Conservation (phyloP, 2,888 invertebrate genomes). For the Punctoribates punctum region DNA sequence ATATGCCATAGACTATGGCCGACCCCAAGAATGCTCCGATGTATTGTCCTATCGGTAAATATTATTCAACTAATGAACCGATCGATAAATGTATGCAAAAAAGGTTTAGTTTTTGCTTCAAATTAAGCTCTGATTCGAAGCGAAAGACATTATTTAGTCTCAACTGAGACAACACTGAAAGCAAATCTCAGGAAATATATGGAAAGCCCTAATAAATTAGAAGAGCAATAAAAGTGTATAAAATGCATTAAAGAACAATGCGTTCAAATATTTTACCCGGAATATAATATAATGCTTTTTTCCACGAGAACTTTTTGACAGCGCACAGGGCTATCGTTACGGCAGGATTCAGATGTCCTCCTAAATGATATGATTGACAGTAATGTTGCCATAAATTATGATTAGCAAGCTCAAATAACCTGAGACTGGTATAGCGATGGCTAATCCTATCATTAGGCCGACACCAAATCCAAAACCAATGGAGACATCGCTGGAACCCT, state of each 20-base stretch:
- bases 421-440: conserved; percentile 36
- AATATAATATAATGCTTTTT: conserved; percentile 31
- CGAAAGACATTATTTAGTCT: not conserved
- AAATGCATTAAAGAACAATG: too few relatives aligned
- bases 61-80: not conserved
- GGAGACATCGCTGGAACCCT: conserved; percentile 31
- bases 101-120: not conserved
- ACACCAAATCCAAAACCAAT: conserved; percentile 54
- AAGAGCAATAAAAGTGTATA: too few relatives aligned
- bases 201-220: too few relatives aligned
- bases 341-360: conserved; percentile 45
- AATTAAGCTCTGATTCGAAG: not conserved
- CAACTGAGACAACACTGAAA: too few relatives aligned
- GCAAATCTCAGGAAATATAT: too few relatives aligned
- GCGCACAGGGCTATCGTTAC: conserved; percentile 41
- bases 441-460: conserved; percentile 28
- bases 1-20: conserved; percentile 43
- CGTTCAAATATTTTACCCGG: not conserved
- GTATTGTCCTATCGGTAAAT: conserved; percentile 38
- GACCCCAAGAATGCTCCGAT: conserved; percentile 41
- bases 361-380: conserved; percentile 10
- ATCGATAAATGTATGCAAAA: too few relatives aligned
- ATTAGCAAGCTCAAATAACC: conserved; percentile 27
- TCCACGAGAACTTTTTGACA: conserved; percentile 40
- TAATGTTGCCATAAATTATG: not conserved